A percentile compares a stretch with the other conserved stretches of the same genome.
phyloP scores from a whole-genome alignment of 2,888 invertebrate genomes.

The Elegia similella region DNA sequence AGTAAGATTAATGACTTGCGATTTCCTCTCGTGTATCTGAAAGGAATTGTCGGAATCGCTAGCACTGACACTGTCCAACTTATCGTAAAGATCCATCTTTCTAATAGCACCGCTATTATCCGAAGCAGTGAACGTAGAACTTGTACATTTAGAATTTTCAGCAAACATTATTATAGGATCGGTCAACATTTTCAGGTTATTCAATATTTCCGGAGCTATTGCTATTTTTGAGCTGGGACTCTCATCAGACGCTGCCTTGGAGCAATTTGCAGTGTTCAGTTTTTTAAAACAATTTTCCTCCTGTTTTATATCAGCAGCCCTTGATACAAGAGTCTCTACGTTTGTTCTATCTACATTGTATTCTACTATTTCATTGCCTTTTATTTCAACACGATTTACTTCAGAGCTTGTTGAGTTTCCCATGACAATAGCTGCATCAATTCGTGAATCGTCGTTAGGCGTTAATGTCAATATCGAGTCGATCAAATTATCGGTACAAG shows the following conservation, averaged over 20 bases:
- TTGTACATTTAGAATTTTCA: constrained; percentile 32
- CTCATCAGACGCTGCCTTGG: background rate
- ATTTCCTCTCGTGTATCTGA: constrained; percentile 55
- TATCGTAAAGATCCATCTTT: constrained; percentile 62
- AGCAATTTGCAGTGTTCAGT: background rate
- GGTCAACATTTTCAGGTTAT: constrained; percentile 22
- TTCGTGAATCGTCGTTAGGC: background rate
- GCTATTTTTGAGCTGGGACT: constrained; percentile 18
- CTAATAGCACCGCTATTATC: constrained; percentile 29
- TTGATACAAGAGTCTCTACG: background rate
- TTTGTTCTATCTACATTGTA: background rate
- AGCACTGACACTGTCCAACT: constrained; percentile 64
- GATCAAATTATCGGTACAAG: background rate
- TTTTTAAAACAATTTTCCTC: background rate
- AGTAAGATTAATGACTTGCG: constrained; percentile 59
- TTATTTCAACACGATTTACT: background rate
- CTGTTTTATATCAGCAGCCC: background rate
- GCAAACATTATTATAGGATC: constrained; percentile 24
- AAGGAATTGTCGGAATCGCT: constrained; percentile 65
- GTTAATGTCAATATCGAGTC: background rate
- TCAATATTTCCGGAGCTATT: constrained; percentile 25
- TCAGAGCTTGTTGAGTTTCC: background rate
- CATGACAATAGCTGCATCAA: background rate
- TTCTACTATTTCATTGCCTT: background rate
- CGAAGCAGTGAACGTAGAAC: constrained; percentile 32